Conservation (phyloP, 2,888 invertebrate genomes). For the Prosapia bicincta region DNA sequence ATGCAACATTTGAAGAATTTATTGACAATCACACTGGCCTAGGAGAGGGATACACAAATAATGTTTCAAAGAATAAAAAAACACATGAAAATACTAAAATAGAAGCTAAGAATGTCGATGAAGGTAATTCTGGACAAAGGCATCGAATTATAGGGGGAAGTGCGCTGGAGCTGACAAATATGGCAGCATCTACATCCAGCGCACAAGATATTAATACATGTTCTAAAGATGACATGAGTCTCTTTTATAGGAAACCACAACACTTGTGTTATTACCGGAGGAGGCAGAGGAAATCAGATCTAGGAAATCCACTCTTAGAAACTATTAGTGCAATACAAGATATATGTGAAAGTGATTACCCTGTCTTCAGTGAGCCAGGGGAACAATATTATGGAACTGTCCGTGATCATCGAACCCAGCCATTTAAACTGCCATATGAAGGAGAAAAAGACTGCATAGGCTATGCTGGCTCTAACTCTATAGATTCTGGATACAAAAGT, state of each 20-base stretch:
- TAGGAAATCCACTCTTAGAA: conserved; percentile 43
- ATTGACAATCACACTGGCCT: conserved; percentile 39
- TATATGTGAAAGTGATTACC: conserved; percentile 38
- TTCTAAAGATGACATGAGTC: conserved; percentile 36
- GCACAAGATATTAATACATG: neutral
- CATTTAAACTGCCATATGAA: conserved; percentile 30
- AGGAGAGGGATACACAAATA: neutral
- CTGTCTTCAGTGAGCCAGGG: conserved; percentile 14
- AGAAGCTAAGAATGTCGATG: neutral
- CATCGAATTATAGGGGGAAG: conserved; percentile 30
- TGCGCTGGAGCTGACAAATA: conserved; percentile 26
- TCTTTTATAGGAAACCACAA: conserved; percentile 31
- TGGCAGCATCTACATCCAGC: conserved; percentile 17
- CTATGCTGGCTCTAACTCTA: conserved; percentile 44
- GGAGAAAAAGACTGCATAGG: conserved; percentile 43
- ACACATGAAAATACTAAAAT: neutral
- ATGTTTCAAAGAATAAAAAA: neutral
- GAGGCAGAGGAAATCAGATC: conserved; percentile 30
- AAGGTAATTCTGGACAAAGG: neutral
- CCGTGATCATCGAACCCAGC: conserved; percentile 23
- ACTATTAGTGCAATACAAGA: conserved; percentile 44
- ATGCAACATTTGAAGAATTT: conserved; percentile 44
- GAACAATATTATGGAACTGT: conserved; percentile 13
- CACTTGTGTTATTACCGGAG: conserved; percentile 31
- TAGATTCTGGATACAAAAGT: conserved; percentile 45